phyloP scores from a whole-genome alignment of 2,113 vertebrate genomes.

The Brachypodius melanocephalos region DNA sequence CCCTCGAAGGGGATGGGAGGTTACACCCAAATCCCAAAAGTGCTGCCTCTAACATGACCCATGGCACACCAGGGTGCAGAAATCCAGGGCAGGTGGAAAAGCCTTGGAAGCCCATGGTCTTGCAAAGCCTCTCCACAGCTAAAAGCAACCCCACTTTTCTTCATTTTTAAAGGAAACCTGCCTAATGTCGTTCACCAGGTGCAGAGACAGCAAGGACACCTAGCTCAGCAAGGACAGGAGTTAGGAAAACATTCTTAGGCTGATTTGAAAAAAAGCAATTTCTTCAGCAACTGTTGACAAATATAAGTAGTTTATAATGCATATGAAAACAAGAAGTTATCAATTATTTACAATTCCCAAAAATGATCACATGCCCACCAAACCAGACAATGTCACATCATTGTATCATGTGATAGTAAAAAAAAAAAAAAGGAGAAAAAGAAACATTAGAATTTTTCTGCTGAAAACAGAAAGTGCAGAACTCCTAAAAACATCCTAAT shows the following conservation, averaged over 20 bases:
- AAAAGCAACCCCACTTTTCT: not conserved
- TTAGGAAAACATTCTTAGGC: not conserved
- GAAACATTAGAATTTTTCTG: not conserved
- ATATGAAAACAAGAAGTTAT: not conserved
- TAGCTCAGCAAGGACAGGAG: not conserved
- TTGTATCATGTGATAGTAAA: not conserved
- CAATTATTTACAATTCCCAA: not conserved
- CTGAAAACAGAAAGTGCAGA: not conserved
- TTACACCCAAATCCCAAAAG: not conserved
- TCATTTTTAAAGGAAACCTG: not conserved
- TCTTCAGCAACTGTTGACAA: not conserved
- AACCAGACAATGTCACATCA: not conserved
- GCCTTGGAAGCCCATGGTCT: not conserved
- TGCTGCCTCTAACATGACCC: fast-evolving
- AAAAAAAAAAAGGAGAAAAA: not conserved
- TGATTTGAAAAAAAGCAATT: not conserved
- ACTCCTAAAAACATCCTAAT: not conserved
- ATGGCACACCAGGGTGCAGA: not conserved
- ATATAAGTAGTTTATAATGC: not conserved
- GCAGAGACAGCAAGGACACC: not conserved
- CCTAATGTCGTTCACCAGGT: not conserved
- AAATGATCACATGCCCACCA: not conserved
- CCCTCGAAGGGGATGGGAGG: not conserved
- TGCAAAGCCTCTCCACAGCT: not conserved
- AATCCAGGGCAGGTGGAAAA: not conserved